Evolutionary conservation across 1,140 invertebrate genomes (phyloP), one percentile per base, ranked within the genome.

Genomic region (Druon quercuslanigerum): DNA sequence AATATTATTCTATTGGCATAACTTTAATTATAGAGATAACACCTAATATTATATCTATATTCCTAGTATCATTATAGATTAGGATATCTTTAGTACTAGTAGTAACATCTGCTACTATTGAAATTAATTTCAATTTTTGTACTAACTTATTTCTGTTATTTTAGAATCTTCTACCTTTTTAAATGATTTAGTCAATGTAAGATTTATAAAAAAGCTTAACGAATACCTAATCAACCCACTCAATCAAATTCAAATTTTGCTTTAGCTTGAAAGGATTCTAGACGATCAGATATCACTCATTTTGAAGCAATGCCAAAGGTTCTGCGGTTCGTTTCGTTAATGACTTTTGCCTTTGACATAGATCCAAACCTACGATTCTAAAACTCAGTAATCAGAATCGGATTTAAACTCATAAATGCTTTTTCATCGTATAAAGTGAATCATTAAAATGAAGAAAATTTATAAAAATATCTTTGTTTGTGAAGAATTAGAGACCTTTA

Each of bases 281-380:
- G 56, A 57, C 19, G 56, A 57, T 57, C 56, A 57, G 56, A 57
- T 57, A 57, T 33, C 56, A 57, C 56, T 57, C 56, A 57, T 57
- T 57, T 25, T 20, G 19, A 12, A 13, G 19, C 19, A 57, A 57
- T 14, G 56, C 19, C 20, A 57, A 12, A 57, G 56, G 25, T 17
- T 46, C 40, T 46, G 40, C 11, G 40, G 40, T 25, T 57, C 56
- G 56, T 57, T 57, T 57, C 56, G 19, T 57, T 57, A 57, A 57
- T 57, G 56, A 57, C 25, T 12, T 33, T 20, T 57, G 56, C 56
- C 56, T 57, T 57, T 57, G 56, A 57, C 25, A 20, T 56, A 9
- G 40, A 46, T 46, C 8, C 2, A 0, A 46, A 9, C 40, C 40
- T 11, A 57, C 19, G 19, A 4, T 12, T 57, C 13, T 12, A 20